Percentiles rank a stretch among this genome's conserved stretches.
Evolutionary conservation across 1,140 invertebrate species (phyloP).

Genomic region (Schmidtea mediterranea): DNA sequence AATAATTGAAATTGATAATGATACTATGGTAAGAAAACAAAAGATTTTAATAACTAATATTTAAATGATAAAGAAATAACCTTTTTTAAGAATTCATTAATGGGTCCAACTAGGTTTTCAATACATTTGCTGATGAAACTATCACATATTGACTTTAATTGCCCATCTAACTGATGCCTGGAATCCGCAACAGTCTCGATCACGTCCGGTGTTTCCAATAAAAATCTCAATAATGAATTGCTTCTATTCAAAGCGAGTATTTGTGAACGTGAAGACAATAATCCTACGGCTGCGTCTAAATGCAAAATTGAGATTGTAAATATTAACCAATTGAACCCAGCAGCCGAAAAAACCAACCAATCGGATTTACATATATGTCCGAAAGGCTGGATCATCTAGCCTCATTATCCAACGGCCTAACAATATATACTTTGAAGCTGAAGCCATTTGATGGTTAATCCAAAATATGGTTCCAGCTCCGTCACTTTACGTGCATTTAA

Average conservation of each 20-base stretch:
- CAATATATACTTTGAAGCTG: no score
- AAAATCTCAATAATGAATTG: slow-evolving; percentile 66
- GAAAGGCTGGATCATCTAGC: no score
- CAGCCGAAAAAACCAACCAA: neutral
- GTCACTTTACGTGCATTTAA: no score
- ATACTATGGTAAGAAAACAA: no score
- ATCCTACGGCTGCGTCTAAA: slow-evolving; percentile 40
- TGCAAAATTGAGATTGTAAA: neutral
- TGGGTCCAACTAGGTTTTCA: slow-evolving; percentile 40
- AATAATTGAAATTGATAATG: no score
- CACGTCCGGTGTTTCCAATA: slow-evolving; percentile 53
- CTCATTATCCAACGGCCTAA: no score
- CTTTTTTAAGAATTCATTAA: slow-evolving; percentile 45
- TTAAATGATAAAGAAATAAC: no score
- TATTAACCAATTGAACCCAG: neutral
- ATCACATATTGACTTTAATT: slow-evolving; percentile 68
- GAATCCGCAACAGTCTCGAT: slow-evolving; percentile 69
- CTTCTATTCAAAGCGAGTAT: slow-evolving; percentile 60
- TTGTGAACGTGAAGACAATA: slow-evolving; percentile 54
- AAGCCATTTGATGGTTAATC: no score
- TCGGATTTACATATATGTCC: no score
- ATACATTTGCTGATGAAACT: slow-evolving; percentile 54
- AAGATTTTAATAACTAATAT: no score
- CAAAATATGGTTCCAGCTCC: no score
- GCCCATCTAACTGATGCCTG: slow-evolving; percentile 66